Conservation (phyloP, 1,140 invertebrate genomes). For the Octopus bimaculoides region DNA sequence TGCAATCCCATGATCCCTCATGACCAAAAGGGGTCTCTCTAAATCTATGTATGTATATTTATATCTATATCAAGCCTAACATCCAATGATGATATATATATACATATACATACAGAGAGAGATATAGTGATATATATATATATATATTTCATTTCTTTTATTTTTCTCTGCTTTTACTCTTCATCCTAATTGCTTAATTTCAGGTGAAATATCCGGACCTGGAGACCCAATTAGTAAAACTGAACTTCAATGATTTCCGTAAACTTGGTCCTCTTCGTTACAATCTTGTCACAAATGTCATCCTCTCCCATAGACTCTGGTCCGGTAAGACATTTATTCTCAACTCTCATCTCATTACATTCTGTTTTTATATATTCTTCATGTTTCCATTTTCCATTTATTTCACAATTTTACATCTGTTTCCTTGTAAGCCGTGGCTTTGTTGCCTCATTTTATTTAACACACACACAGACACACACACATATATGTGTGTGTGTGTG, state of each 20-base stretch:
- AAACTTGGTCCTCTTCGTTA: constrained; percentile 62
- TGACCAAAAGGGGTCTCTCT: too few relatives aligned
- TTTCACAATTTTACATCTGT: neutral
- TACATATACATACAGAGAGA: neutral
- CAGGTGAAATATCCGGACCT: constrained; percentile 84
- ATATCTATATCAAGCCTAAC: too few relatives aligned
- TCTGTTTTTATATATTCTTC: neutral
- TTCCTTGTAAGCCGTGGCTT: neutral
- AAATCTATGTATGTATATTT: too few relatives aligned
- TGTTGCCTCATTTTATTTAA: neutral
- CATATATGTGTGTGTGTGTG: neutral
- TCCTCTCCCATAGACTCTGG: constrained; percentile 78
- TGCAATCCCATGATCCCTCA: too few relatives aligned
- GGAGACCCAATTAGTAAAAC: constrained; percentile 77
- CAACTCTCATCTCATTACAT: neutral
- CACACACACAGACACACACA: neutral
- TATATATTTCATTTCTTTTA: neutral
- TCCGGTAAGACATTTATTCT: constrained; percentile 47
- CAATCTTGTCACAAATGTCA: constrained; percentile 77
- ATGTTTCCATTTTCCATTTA: neutral
- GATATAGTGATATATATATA: neutral
- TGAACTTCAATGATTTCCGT: constrained; percentile 64
- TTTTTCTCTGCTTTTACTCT: neutral
- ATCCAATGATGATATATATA: neutral
- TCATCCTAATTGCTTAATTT: constrained; percentile 15